These are phyloP conservation scores for Lithophane ornitopus DNA, from an alignment of 2,888 invertebrate species.

Conservation along the genomic window DNA sequence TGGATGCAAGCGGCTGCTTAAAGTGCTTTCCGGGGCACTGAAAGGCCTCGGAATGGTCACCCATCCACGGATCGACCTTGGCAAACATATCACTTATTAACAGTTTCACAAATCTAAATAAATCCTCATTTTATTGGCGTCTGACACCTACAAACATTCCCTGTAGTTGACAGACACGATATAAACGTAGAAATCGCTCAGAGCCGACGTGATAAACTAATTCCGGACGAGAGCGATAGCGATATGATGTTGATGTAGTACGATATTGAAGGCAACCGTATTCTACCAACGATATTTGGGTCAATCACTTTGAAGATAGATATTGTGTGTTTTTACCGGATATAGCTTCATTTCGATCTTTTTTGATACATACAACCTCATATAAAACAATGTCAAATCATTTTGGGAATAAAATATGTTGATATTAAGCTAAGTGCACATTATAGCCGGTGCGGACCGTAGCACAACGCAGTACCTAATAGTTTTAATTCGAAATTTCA, in stretches of 20 bases:
- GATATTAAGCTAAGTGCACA: not conserved
- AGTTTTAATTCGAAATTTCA: not conserved
- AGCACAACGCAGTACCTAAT: not conserved
- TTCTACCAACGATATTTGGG: constrained; percentile 6
- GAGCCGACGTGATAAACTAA: constrained; percentile 41
- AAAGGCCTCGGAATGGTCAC: no score
- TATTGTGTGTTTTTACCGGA: not conserved
- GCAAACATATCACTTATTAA: not conserved
- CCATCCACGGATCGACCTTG: no score
- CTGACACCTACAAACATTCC: not conserved
- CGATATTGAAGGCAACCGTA: constrained; percentile 16
- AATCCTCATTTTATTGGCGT: not conserved
- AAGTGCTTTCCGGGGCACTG: no score
- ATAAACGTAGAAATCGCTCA: constrained; percentile 11
- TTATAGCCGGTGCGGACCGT: not conserved
- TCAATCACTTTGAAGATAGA: not conserved
- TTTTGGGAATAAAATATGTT: not conserved
- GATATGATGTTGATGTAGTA: constrained; percentile 19
- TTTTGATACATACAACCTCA: not conserved
- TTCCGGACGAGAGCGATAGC: constrained; percentile 23
- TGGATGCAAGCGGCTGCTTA: no score
- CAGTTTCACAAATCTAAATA: not conserved
- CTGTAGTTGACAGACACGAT: constrained; percentile 33
- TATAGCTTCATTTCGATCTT: not conserved
- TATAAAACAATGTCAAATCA: not conserved